Percentiles rank a stretch among this genome's conserved stretches.
These are phyloP conservation scores for Anthophora plumipes DNA, from an alignment of 2,888 invertebrate species.

Conservation along the genomic window DNA sequence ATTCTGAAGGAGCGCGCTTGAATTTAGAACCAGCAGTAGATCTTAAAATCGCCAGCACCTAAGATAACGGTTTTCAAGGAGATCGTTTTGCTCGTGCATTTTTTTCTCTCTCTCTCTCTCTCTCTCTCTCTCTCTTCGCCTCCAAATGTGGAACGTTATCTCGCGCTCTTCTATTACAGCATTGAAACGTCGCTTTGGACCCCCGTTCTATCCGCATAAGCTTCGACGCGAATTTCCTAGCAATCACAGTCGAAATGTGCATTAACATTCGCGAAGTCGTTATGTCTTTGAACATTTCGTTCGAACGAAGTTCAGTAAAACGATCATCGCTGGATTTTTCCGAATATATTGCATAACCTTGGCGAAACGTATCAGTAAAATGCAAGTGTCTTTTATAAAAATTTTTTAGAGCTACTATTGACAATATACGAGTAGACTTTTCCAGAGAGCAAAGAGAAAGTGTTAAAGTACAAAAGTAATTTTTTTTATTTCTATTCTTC, in stretches of 20 bases:
- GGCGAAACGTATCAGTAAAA: too few relatives aligned
- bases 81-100: too few relatives aligned
- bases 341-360: too few relatives aligned
- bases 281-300: background rate
- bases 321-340: background rate
- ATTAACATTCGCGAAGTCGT: constrained; percentile 8
- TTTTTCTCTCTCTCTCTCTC: constrained; percentile 1
- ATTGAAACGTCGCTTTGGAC: constrained; percentile 47
- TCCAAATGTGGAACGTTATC: constrained; percentile 59
- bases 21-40: constrained; percentile 47
- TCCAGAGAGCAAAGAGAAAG: too few relatives aligned
- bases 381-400: too few relatives aligned
- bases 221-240: constrained; percentile 38
- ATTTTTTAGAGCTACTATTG: too few relatives aligned
- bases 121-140: constrained; percentile 17
- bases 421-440: too few relatives aligned
- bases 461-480: too few relatives aligned
- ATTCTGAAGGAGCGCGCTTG: constrained; percentile 39
- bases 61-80: constrained; percentile 59
- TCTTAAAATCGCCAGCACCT: constrained; percentile 55
- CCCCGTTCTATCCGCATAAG: constrained; percentile 30
- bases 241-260: constrained; percentile 6
- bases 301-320: background rate
- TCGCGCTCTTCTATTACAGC: constrained; percentile 43
- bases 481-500: too few relatives aligned